Base-by-base conservation (phyloP, 2,113 vertebrate species). In the Rhineura floridana region DNA sequence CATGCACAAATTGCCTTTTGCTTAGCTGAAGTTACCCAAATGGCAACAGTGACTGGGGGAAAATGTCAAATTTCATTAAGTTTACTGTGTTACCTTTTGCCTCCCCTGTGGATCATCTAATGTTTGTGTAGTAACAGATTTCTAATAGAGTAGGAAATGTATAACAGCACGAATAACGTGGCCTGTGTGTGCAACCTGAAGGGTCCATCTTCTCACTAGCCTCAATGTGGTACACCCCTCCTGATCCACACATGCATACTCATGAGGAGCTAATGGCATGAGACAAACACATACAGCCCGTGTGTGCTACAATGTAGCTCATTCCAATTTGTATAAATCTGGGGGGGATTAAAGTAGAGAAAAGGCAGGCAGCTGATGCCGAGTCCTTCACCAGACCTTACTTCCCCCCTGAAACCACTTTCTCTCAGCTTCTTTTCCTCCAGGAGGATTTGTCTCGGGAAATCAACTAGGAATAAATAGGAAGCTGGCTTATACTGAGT, bases 11-110 rank as follows among this genome's bases (percentile, higher is more conserved):
- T 33, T 79, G 19, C 84, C 80, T 79, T 82, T 85, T 33, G 50
- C 25, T 81, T 85, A 25, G 62, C 2, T 82, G 17, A 78, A 92
- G 83, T 81, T 91, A 75, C 39, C 78, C n/a, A 83, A 90, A 88
- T 1, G 83, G 0, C 6, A 75, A 33, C 42, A 78, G 55, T 6
- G 1, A 91, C 63, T 82, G 0, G 67, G 83, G 83, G 65, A 78
- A 75, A 84, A 72, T 79, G 83, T 11, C 72, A 76, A 55, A 0
- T 63, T 91, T 89, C 48, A 42, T 86, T 77, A 73, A 36, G 6
- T 81, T 87, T 17, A 44, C n/a, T 84, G 19, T 78, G 52, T 67
- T 76, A 84, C 19, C 48, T 36, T 70, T 12, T 84, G 3, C 69
- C 90, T 81, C 28, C 48, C 86, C 30, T 83, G 28, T 76, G 70